phyloP scores from a whole-genome alignment of 2,113 vertebrate genomes.

The Ancistrus triradiatus region DNA sequence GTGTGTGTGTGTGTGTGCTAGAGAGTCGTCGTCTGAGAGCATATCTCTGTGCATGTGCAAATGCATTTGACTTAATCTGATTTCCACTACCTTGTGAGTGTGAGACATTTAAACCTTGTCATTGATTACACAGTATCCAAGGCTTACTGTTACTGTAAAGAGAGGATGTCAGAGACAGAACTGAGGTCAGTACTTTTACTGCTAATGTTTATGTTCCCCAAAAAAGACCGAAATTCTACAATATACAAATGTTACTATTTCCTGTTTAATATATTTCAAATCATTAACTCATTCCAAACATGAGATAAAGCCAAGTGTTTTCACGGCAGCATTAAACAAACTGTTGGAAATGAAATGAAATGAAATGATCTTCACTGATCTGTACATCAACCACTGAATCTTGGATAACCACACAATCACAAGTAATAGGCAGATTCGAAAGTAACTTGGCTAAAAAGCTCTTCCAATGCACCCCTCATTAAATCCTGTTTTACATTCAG shows the following conservation, averaged over 20 bases:
- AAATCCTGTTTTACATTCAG: neutral
- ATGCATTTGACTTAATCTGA: constrained; percentile 6
- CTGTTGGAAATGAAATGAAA: too few relatives aligned
- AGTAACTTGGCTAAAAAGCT: neutral
- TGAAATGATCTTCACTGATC: too few relatives aligned
- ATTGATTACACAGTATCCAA: constrained; percentile 2
- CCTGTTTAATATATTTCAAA: too few relatives aligned
- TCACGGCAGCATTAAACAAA: too few relatives aligned
- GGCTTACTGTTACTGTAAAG: neutral
- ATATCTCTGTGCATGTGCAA: constrained; percentile 4
- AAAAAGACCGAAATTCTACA: neutral
- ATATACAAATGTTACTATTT: neutral
- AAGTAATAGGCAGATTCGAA: neutral
- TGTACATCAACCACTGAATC: neutral
- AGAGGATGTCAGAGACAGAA: neutral
- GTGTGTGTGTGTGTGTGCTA: neutral
- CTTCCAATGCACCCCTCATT: neutral
- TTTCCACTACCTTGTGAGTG: neutral
- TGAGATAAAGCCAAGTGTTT: too few relatives aligned
- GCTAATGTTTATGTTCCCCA: neutral
- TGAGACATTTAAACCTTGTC: constrained; percentile 3
- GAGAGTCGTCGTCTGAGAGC: neutral
- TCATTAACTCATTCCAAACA: too few relatives aligned
- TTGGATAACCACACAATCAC: neutral
- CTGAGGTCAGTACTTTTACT: neutral